These are phyloP conservation scores for Armadillidium nasatum DNA, from an alignment of 1,140 invertebrate species.

Conservation along the genomic window DNA sequence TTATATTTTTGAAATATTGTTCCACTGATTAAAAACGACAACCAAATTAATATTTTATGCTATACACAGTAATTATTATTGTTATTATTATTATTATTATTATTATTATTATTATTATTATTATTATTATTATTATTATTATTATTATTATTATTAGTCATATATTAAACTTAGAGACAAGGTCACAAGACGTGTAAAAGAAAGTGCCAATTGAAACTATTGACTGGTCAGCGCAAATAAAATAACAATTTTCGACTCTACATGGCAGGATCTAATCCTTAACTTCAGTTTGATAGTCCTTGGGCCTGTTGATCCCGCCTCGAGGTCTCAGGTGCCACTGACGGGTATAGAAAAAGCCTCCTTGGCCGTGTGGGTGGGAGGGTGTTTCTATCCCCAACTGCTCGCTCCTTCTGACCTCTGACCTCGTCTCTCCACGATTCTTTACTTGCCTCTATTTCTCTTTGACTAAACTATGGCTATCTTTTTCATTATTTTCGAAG, in stretches of 20 bases:
- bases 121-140: too few species aligned
- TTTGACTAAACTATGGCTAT: background rate
- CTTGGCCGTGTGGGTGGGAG: slow-evolving; percentile 9
- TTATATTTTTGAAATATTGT: too few species aligned
- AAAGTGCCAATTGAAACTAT: too few species aligned
- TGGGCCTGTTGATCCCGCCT: slow-evolving; percentile 7
- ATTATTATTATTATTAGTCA: too few species aligned
- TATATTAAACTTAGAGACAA: too few species aligned
- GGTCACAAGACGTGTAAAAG: too few species aligned
- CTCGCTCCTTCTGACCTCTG: slow-evolving; percentile 5
- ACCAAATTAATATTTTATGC: too few species aligned
- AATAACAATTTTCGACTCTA: background rate
- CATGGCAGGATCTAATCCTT: background rate
- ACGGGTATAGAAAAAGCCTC: slow-evolving; percentile 9
- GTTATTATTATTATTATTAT: too few species aligned
- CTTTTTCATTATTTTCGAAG: slow-evolving; percentile 1
- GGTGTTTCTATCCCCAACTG: slow-evolving; percentile 1
- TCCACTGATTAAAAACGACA: too few species aligned
- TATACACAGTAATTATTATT: too few species aligned
- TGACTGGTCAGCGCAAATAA: too few species aligned
- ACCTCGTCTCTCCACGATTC: slow-evolving; percentile 6
- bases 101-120: too few species aligned
- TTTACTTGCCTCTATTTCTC: background rate
- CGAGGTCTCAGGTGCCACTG: slow-evolving; percentile 5
- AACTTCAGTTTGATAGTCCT: background rate